Percentiles rank a stretch among this genome's conserved stretches.
Evolutionary conservation across 2,888 invertebrate species (phyloP).

Genomic region (Anorthoa munda): DNA sequence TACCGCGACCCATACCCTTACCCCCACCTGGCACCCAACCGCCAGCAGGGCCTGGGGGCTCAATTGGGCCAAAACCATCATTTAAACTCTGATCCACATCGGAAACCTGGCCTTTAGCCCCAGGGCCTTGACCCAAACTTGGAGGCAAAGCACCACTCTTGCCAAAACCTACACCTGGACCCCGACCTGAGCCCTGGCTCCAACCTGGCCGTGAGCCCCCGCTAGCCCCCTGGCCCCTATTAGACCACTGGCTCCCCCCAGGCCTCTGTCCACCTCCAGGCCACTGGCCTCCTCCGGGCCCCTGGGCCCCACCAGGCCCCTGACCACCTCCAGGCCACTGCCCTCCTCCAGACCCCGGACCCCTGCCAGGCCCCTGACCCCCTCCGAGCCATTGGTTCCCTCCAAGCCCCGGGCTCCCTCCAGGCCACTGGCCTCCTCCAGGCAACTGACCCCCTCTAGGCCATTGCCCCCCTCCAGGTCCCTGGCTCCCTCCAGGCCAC

Average conservation of each 20-base stretch:
- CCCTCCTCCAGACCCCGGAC: not conserved
- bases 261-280: not conserved
- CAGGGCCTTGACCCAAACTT: not conserved
- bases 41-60: conserved; percentile 12
- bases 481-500: no score
- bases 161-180: not conserved
- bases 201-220: not conserved
- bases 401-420: not conserved
- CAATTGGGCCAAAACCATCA: not conserved
- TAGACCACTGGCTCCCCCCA: not conserved
- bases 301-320: not conserved
- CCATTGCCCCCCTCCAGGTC: not conserved
- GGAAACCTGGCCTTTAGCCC: not conserved
- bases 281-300: not conserved
- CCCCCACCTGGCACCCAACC: conserved; percentile 1
- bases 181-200: not conserved
- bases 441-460: not conserved
- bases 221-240: not conserved
- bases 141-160: not conserved
- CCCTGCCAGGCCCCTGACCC: not conserved
- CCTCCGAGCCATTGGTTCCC: not conserved
- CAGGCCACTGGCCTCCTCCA: no score
- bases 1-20: not conserved
- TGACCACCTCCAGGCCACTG: not conserved
- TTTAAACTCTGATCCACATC: not conserved